Conservation (phyloP, 2,888 invertebrate genomes). For the Mythimna lalbum region DNA sequence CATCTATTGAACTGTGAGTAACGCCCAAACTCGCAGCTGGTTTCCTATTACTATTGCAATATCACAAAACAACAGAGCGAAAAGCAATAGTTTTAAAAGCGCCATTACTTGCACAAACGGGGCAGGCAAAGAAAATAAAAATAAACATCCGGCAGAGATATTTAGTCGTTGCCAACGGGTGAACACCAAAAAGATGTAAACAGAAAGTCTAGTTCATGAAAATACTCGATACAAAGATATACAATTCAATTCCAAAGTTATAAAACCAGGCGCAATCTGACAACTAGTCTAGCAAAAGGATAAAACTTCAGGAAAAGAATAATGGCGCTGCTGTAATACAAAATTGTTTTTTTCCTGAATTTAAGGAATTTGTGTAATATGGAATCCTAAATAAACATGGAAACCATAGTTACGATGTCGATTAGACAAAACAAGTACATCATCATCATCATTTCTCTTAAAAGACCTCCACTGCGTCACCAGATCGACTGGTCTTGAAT, state of each 20-base stretch:
- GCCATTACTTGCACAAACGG: constrained; percentile 62
- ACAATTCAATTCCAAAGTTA: not conserved
- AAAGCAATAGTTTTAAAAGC: constrained; percentile 63
- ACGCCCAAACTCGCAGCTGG: constrained; percentile 47
- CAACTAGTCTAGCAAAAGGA: not conserved
- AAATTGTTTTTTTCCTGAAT: too few species aligned
- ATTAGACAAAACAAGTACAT: not conserved
- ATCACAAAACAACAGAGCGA: constrained; percentile 53
- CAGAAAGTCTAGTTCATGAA: constrained; percentile 32
- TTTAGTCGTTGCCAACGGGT: constrained; percentile 53
- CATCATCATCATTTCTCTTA: too few species aligned
- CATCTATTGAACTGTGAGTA: constrained; percentile 3
- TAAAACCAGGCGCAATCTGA: not conserved
- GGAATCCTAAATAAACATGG: not conserved
- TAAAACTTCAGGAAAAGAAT: not conserved
- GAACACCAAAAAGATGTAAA: not conserved
- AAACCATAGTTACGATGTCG: not conserved
- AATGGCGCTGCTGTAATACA: too few species aligned
- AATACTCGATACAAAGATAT: not conserved
- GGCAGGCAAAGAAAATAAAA: constrained; percentile 58
- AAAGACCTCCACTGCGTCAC: too few species aligned
- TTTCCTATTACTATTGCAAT: constrained; percentile 37
- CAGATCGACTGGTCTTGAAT: too few species aligned
- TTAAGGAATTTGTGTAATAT: not conserved
- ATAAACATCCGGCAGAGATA: constrained; percentile 58